These are phyloP conservation scores for Syngnathus scovelli DNA, from an alignment of 2,113 vertebrate genomes.

Conservation along the genomic window DNA sequence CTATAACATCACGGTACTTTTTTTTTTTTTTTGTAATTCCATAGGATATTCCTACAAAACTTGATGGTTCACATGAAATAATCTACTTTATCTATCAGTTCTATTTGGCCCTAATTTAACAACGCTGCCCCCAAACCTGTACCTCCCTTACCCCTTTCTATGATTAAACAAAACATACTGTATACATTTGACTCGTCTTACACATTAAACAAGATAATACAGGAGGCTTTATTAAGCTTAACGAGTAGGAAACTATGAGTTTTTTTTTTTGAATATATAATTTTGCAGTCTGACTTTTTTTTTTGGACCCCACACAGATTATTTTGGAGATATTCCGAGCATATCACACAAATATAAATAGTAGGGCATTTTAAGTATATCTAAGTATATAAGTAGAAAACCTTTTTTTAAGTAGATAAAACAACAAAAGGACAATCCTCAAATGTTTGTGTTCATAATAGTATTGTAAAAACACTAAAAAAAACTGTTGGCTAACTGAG, in stretches of 20 bases:
- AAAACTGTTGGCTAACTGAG: neutral
- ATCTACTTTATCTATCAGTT: conserved; percentile 26
- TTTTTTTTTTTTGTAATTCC: conserved; percentile 9
- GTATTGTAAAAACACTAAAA: neutral
- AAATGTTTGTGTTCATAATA: neutral
- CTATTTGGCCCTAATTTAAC: conserved; percentile 28
- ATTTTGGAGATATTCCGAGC: neutral
- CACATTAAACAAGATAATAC: neutral
- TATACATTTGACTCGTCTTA: neutral
- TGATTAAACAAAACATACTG: conserved; percentile 20
- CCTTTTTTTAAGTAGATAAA: neutral
- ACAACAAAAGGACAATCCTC: neutral
- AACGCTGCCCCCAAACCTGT: conserved; percentile 10
- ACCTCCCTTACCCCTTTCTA: conserved; percentile 2
- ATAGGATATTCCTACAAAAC: conserved; percentile 24
- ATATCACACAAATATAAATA: neutral
- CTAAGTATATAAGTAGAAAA: neutral
- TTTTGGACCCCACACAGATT: neutral
- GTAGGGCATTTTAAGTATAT: neutral
- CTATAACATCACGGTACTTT: neutral
- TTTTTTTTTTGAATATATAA: neutral
- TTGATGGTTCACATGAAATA: conserved; percentile 57
- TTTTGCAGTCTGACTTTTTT: neutral
- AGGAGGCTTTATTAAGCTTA: neutral
- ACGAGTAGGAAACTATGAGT: neutral